Base-by-base conservation (phyloP, 23 tunicate species). In the Halocynthia roretzi region DNA sequence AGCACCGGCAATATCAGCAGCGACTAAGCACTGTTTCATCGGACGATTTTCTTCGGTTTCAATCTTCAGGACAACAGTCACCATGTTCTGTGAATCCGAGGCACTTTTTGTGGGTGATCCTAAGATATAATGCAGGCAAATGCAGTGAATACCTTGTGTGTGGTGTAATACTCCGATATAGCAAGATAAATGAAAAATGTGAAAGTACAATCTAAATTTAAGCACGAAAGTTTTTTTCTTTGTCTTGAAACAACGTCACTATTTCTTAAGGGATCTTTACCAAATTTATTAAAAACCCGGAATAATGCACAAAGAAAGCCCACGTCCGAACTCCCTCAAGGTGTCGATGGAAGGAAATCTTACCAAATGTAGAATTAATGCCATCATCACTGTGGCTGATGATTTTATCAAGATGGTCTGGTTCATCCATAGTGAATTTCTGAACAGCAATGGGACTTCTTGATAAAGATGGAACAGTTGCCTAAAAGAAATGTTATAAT, bases 41-140 rank as follows among this genome's bases (percentile, higher is more conserved):
- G 72, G 51, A 58, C 75, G 75, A 14, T 70, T 70, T 9, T 80
- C 82, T 72, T 93, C 98, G 17, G 61, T 54, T 75, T 87, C 85
- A 52, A 87, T 51, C 67, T 87, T 93, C 12, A 93, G 7, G 0
- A 83, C 85, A 19, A 93, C 58, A 8, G 76, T 62, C 5, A 93
- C 50, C 93, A 87, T 93, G 53, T 83, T 83, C 4, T 15, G 78
- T 5, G 48, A 31, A 8, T 14, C 31, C 2, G 55, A 62, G 8
- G 55, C 22, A 74, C 23, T 52, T 22, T 54, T 40, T 56, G 56
- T 54, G 1, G 44, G 44, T 31, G 44, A 31, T 31, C 44, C 44
- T 31, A 31, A 31, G 4, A 31, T 31, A 31, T 31, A 31, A 31
- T 31, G 2, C 44, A 31, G 1, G 44, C 44, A 31, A 31, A 31